Conservation (phyloP, 2,888 invertebrate species). For the Coleophora deauratella region DNA sequence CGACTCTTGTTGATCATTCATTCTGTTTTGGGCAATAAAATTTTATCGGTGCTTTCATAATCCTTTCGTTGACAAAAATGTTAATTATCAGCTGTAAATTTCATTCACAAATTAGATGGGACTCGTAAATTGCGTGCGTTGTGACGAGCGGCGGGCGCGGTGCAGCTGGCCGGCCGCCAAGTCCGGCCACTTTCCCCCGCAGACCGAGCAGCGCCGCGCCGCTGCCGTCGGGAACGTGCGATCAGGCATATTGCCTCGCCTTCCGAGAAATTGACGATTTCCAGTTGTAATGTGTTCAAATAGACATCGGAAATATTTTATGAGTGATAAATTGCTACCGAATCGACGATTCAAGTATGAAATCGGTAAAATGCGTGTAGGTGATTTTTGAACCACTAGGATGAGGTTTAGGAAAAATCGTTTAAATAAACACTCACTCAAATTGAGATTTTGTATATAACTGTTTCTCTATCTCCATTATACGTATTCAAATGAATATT, state of each 20-base stretch:
- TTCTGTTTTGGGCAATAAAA: constrained; percentile 26
- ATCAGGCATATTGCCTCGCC: constrained; percentile 55
- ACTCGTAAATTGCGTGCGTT: constrained; percentile 54
- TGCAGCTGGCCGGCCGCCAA: constrained; percentile 48
- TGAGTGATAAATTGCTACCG: constrained; percentile 49
- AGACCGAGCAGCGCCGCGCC: constrained; percentile 40
- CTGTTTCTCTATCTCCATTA: too few relatives aligned
- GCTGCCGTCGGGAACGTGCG: constrained; percentile 37
- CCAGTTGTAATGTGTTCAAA: constrained; percentile 41
- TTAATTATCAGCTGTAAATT: constrained; percentile 56
- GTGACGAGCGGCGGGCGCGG: constrained; percentile 32
- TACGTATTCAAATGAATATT: too few relatives aligned
- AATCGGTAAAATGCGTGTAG: constrained; percentile 14
- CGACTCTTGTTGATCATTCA: constrained; percentile 9
- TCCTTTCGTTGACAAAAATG: constrained; percentile 58
- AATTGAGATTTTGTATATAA: too few relatives aligned
- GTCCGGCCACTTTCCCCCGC: constrained; percentile 46
- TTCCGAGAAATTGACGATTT: constrained; percentile 61
- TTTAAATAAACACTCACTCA: too few relatives aligned
- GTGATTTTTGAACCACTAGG: too few relatives aligned
- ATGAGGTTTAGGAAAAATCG: too few relatives aligned
- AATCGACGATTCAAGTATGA: constrained; percentile 31
- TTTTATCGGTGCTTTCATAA: constrained; percentile 43
- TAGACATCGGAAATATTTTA: constrained; percentile 59
- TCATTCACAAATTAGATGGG: constrained; percentile 55